Evolutionary conservation across 2,113 vertebrate genomes (phyloP).

Genomic region (Oxyura jamaicensis): DNA sequence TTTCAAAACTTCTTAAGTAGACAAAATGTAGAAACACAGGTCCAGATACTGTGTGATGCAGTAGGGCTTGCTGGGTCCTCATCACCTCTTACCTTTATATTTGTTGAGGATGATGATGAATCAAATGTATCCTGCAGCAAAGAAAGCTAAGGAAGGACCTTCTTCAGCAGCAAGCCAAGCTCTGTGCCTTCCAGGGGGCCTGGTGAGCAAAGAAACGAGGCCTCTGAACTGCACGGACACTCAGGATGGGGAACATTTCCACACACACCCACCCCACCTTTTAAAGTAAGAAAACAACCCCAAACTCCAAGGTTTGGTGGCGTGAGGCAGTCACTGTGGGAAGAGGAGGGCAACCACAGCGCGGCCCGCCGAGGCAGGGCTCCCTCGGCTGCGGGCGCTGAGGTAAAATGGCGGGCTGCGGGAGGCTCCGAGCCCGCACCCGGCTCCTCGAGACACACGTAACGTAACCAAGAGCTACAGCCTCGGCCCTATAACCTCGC

Average conservation of each 20-base stretch:
- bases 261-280: too few relatives aligned
- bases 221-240: background rate
- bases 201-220: background rate
- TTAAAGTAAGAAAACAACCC: too few relatives aligned
- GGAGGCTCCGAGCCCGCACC: too few relatives aligned
- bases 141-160: accelerated
- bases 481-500: accelerated
- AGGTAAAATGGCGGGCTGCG: constrained; percentile 12
- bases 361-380: background rate
- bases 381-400: accelerated
- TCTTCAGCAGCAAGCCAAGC: background rate
- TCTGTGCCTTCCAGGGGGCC: background rate
- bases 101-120: background rate
- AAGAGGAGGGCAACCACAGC: background rate
- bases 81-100: background rate
- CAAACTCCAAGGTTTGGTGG: background rate
- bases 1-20: background rate
- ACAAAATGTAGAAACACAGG: background rate
- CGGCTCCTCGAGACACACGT: background rate
- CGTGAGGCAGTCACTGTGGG: background rate
- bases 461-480: accelerated
- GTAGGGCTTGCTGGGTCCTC: background rate
- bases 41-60: background rate
- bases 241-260: background rate
- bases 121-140: background rate